Evolutionary conservation across 2,797 vertebrate species (phyloP), one percentile per base, ranked within the genome.

Genomic region (Lepilemur septentrionalis): DNA sequence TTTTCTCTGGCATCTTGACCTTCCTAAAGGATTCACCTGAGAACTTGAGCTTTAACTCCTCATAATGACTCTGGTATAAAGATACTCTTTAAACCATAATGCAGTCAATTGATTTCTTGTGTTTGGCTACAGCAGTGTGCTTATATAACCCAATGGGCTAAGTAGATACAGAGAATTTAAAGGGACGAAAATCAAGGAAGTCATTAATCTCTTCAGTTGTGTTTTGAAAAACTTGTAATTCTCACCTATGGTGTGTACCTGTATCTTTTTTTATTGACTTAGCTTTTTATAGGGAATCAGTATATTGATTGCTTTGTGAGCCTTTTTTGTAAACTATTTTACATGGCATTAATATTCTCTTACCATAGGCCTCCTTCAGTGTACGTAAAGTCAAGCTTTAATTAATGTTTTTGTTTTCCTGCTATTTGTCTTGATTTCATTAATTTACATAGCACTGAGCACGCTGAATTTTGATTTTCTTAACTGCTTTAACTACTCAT

Each of bases 361-460:
- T 69, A 80, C 17, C 20, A 0, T 11, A 75, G 90, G 38, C 55
- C 91, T 93, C 70, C 23, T 94, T 95, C 59, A 0, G 9, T 23
- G 50, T 70, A 81, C 69, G 38, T 46, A 13, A 57, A 81, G 91
- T 76, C 92, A 67, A 1, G 0, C 63, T 86, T 92, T 97, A 96
- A 96, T 98, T 97, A 93, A 92, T 38, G 83, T 81, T 97, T 97
- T 9, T 96, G 57, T 97, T 97, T 96, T 94, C 85, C 94, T 96
- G 38, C 32, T 72, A 8, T 96, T 93, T 84, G n/a, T 94, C 93
- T 93, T 83, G 50, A 86, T 97, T 92, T 63, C 79, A 87, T 92
- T 95, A 18, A 94, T 98, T 96, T 95, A 50, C 57, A 89, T 89
- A 65, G 57, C 52, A 89, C 48, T 92, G 1, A 0, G 12, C 1